Base-by-base conservation (phyloP, 2,888 invertebrate species). In the Ochropleura plecta region DNA sequence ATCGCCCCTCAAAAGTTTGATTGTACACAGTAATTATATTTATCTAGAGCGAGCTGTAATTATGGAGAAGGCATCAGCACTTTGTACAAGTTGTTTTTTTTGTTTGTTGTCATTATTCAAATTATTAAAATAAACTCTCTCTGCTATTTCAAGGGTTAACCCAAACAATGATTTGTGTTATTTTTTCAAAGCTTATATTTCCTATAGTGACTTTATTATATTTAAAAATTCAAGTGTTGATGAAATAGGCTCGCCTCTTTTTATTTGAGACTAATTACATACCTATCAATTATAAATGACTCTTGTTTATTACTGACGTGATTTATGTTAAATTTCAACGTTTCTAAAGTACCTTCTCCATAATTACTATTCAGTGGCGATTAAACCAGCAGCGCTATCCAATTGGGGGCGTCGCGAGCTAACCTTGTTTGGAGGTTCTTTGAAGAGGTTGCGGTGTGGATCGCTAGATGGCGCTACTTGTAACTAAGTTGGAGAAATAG, bases 381-480 rank as follows among this genome's bases (percentile, higher is more conserved):
- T 81, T 88, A 82, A 81, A 81, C 79, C 65, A 46, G 73, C 69
- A 71, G 81, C 77, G 80, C 81, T 86, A 78, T 81, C 76, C 83
- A 72, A 81, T 74, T 81, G 64, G 67, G 75, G 69, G 81, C 78
- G 70, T 70, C 64, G 65, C 75, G 66, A 74, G 74, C 71, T 81
- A 81, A 83, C 79, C 75, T 83, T 75, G 85, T 83, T 86, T 72
- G 77, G 60, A 14, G 65, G 73, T 69, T 71, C 81, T 82, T 80
- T 77, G 75, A 82, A 78, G 74, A 79, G 78, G 85, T 87, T 86
- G 70, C 68, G 60, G 62, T 12, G 63, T 8, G 18, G 20, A 44
- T 49, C 48, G 30, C 68, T 85, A 88, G 87, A 83, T 87, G 87
- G 79, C 87, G 81, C 30, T 84, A 75, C 63, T 73, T 70, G 79